Percentiles rank a stretch among this genome's conserved stretches.
phyloP scores from a whole-genome alignment of 92 coral and sea anemone species.

The Heliopora coerulea region DNA sequence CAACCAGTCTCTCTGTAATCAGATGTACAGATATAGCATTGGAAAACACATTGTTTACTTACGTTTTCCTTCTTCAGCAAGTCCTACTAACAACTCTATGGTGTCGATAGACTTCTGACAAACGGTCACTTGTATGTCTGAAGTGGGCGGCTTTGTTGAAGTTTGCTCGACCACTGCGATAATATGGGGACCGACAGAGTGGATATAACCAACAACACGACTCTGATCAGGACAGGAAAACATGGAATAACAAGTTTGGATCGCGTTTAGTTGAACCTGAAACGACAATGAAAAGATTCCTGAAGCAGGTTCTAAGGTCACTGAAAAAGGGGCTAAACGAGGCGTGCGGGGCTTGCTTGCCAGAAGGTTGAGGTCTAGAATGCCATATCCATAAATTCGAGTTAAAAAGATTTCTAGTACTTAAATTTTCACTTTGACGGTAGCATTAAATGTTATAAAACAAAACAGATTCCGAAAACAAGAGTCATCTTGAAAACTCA shows the following conservation, averaged over 20 bases:
- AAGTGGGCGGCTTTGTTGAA: slow-evolving; percentile 72
- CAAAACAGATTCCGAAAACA: no score
- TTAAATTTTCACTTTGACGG: no score
- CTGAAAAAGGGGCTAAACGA: no score
- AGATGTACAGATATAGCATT: no score
- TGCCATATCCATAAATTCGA: no score
- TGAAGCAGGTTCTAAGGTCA: no score
- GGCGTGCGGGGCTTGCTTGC: no score
- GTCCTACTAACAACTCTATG: slow-evolving; percentile 72
- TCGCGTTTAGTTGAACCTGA: slow-evolving; percentile 80
- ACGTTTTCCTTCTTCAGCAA: slow-evolving; percentile 82
- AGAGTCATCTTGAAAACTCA: no score
- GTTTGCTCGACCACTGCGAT: slow-evolving; percentile 79
- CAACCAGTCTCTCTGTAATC: no score
- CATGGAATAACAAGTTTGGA: slow-evolving; percentile 79
- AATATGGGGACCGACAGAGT: slow-evolving; percentile 82
- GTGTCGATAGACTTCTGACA: slow-evolving; percentile 77
- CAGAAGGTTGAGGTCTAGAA: no score
- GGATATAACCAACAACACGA: slow-evolving; percentile 77
- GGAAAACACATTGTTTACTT: slow-evolving; percentile 43
- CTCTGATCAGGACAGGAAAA: slow-evolving; percentile 81
- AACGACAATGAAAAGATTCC: neutral
- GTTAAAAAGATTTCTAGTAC: no score
- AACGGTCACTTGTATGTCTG: slow-evolving; percentile 71
- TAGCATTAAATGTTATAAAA: no score